Percentiles rank a stretch among this genome's conserved stretches.
Evolutionary conservation across 2,888 invertebrate species (phyloP).

Genomic region (Mechanitis mazaeus): DNA sequence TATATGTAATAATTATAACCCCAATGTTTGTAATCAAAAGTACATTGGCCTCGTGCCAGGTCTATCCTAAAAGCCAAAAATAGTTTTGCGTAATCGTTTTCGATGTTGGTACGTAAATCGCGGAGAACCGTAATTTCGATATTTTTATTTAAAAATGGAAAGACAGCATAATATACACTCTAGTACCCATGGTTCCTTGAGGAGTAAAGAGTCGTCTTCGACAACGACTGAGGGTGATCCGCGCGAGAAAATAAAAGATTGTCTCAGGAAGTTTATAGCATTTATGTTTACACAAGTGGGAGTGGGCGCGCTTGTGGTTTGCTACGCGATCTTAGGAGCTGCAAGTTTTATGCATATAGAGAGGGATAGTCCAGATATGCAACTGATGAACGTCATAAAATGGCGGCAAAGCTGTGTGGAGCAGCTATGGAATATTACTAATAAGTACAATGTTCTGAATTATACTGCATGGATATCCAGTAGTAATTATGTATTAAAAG

Average conservation of each 20-base stretch:
- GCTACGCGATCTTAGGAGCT: constrained; percentile 91
- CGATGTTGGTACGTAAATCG: constrained; percentile 30
- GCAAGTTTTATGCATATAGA: constrained; percentile 88
- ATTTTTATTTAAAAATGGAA: constrained; percentile 46
- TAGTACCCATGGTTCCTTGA: constrained; percentile 77
- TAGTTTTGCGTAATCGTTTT: constrained; percentile 41
- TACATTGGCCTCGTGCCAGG: constrained; percentile 55
- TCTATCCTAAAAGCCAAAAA: constrained; percentile 46
- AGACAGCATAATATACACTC: constrained; percentile 54
- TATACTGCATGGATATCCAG: constrained; percentile 78
- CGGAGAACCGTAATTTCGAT: constrained; percentile 19
- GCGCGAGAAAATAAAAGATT: constrained; percentile 87
- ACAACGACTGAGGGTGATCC: constrained; percentile 79
- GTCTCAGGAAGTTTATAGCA: constrained; percentile 89
- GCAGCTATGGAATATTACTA: constrained; percentile 82
- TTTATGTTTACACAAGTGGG: constrained; percentile 96
- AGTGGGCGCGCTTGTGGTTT: constrained; percentile 90
- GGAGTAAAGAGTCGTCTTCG: constrained; percentile 81
- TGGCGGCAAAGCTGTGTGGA: constrained; percentile 77
- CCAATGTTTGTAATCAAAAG: constrained; percentile 51
- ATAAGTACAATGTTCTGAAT: constrained; percentile 82
- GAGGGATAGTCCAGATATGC: constrained; percentile 74
- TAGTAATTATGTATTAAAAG: constrained; percentile 77
- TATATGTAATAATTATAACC: background rate
- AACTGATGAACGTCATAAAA: constrained; percentile 65